These are phyloP conservation scores for Athripsodes cinereus DNA, from an alignment of 2,888 invertebrate species.

Conservation along the genomic window DNA sequence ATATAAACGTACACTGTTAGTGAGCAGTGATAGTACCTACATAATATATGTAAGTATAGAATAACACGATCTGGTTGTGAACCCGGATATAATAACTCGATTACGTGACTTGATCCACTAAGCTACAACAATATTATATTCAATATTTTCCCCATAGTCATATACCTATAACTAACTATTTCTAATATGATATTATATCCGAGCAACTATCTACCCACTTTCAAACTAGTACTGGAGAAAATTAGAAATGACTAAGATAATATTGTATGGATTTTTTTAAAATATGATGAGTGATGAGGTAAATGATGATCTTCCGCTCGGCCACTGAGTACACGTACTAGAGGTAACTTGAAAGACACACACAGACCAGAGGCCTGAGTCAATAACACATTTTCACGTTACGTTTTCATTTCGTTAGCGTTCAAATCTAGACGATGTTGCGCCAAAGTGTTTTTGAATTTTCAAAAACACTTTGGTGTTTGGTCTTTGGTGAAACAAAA, in stretches of 20 bases:
- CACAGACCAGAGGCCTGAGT: no score
- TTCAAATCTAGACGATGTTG: no score
- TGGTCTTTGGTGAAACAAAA: no score
- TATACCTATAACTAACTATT: not conserved
- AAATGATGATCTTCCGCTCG: not conserved
- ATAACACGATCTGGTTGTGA: not conserved
- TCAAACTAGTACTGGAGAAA: conserved; percentile 2
- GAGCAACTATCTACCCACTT: not conserved
- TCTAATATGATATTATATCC: no score
- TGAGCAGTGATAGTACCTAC: no score
- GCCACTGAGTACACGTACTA: not conserved
- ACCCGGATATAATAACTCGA: conserved; percentile 1
- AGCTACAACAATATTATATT: not conserved
- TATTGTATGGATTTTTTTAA: not conserved
- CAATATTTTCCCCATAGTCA: not conserved
- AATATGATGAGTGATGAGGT: not conserved
- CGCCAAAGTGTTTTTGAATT: no score
- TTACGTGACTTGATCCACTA: conserved; percentile 8
- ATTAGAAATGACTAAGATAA: not conserved
- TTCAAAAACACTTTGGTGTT: no score
- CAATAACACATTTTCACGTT: no score
- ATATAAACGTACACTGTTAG: no score
- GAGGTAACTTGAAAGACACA: not conserved
- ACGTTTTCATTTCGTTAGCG: no score
- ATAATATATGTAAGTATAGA: not conserved